Evolutionary conservation across 2,888 invertebrate genomes (phyloP), one percentile per base, ranked within the genome.

Genomic region (Mimachlamys varia): DNA sequence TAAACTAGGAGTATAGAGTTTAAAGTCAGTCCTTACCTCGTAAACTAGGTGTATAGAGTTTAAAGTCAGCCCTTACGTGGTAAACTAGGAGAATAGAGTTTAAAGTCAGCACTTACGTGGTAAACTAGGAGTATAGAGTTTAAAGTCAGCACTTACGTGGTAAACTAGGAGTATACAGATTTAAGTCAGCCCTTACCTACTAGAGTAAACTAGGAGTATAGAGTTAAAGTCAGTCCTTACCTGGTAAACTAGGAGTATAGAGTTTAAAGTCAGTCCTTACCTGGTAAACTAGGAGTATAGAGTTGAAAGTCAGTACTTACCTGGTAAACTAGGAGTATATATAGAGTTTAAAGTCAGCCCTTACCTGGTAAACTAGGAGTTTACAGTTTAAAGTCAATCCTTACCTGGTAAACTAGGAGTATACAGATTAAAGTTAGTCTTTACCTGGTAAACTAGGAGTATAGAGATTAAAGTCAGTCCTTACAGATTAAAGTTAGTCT

Each of bases 281-380:
- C n/a, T n/a, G n/a, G 89, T 94, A 94, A 50, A 93, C 89, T 15
- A 93, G 93, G 22, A 94, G 91, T 58, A 92, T 90, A 91, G 91
- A 93, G 89, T 93, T 93, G 44, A 94, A n/a, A n/a, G n/a, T n/a
- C n/a, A n/a, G n/a, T n/a, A n/a, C n/a, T n/a, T n/a, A n/a, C n/a
- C n/a, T n/a, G n/a, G 89, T 94, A 94, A 50, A 93, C 89, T 15
- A 93, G 93, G 22, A 94, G 91, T 58, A 92, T 90, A 91, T 91
- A 93, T 93, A 93, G 44, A 94, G 90, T 55, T 94, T 89, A 91
- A 94, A 94, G n/a, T n/a, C n/a, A n/a, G n/a, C n/a, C n/a, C n/a
- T n/a, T n/a, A n/a, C n/a, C n/a, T n/a, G n/a, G 89, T 94, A 94
- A 50, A 93, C 89, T 15, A 93, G 93, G 22, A 94, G 91, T 58